Evolutionary conservation across 1,140 invertebrate genomes (phyloP), one percentile per base, ranked within the genome.

Genomic region (Mya arenaria): DNA sequence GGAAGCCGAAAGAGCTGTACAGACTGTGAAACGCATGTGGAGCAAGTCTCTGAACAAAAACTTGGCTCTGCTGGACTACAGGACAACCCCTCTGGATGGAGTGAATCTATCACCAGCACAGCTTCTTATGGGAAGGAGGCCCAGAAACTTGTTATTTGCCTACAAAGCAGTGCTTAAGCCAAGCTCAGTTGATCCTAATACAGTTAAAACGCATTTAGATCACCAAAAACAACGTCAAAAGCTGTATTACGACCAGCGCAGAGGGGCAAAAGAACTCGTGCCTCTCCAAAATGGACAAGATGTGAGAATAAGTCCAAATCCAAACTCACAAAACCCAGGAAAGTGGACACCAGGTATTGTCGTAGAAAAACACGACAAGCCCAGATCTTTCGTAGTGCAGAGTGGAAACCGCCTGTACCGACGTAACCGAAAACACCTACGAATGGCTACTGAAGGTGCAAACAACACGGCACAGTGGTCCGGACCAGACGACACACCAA

Each of bases 91-190:
- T 44, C 37, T 85, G n/a, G 41, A 74, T 65, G 82, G 79, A 15
- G 17, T 84, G 2, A 71, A 80, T 17, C 32, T 77, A 19, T 87
- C 85, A 10, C 86, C 86, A 8, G 41, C 83, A 30, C 83, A 88
- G 58, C 65, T 88, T 4, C 71, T 87, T 1, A 87, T 87, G 85
- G 84, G 79, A 30, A 69, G 85, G 68, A 66, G 82, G 66, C 85
- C 82, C n/a, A 63, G 77, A 19, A 83, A 83, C 39, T 79, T 30
- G 2, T 52, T 86, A n/a, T 80, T 80, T 23, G 32, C 48, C 19
- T 23, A 52, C 48, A 52, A 65, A 19, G 75, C 71, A 36, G 15
- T 85, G 10, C 37, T 85, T 15, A 74, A 71, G 65, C 86, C 85
- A 17, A 55, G 63, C 19, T 13, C 62, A n/a, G 34, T 75, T 19